A percentile compares a stretch with the other conserved stretches of the same genome.
These are phyloP conservation scores for Andrena bicolor DNA, from an alignment of 2,888 invertebrate genomes.

Conservation along the genomic window DNA sequence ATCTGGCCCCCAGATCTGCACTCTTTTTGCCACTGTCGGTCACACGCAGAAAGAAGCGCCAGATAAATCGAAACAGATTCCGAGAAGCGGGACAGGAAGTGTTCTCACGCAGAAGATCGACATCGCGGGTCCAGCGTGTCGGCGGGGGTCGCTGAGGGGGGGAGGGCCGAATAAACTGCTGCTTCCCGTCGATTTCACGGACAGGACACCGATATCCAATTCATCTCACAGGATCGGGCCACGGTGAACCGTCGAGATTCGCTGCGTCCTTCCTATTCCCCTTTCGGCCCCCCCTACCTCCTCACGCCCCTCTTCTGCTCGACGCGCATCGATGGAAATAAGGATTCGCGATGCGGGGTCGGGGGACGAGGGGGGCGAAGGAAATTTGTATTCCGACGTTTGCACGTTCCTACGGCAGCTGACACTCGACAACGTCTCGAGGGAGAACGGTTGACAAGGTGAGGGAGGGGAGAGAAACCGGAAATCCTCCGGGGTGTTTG, in stretches of 20 bases:
- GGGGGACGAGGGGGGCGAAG: neutral
- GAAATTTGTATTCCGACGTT: conserved; percentile 39
- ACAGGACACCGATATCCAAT: conserved; percentile 8
- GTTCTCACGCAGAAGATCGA: conserved; percentile 51
- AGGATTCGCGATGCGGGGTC: neutral
- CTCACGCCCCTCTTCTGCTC: neutral
- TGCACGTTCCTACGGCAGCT: conserved; percentile 24
- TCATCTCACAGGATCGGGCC: conserved; percentile 32
- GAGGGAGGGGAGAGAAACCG: conserved; percentile 17
- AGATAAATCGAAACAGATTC: neutral
- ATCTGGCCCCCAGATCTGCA: neutral
- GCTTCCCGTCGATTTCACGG: conserved; percentile 31
- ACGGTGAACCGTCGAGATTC: neutral
- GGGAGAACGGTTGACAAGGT: neutral
- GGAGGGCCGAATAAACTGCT: neutral
- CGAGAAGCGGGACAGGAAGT: no score
- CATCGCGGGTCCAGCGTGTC: conserved; percentile 32
- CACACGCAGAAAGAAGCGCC: neutral
- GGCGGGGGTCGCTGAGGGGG: neutral
- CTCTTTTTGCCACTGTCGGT: neutral
- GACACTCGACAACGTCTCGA: conserved; percentile 33
- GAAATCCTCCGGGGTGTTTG: conserved; percentile 21
- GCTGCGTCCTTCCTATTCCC: conserved; percentile 16
- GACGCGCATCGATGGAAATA: neutral
- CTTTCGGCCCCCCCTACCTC: neutral